Evolutionary conservation across 1,140 invertebrate species (phyloP).

Genomic region (Antheraea pernyi): DNA sequence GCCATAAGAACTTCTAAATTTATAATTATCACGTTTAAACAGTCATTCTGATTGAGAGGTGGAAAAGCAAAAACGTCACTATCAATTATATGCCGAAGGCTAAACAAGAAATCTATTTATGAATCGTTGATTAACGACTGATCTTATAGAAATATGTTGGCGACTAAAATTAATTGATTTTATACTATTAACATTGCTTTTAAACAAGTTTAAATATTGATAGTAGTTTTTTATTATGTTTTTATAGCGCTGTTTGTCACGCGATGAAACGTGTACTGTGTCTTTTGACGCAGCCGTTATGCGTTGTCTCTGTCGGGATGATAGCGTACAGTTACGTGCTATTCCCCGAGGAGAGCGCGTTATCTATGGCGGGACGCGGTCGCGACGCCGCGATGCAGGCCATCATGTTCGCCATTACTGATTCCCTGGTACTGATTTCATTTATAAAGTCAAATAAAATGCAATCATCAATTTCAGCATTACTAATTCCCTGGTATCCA

Average conservation of each 20-base stretch:
- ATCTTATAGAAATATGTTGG: no score
- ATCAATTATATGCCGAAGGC: no score
- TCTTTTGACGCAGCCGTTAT: conserved; percentile 86
- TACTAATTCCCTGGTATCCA: conserved; percentile 86
- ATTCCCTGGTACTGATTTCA: conserved; percentile 82
- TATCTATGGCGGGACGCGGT: conserved; percentile 75
- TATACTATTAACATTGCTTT: no score
- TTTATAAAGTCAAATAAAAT: no score
- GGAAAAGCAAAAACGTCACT: no score
- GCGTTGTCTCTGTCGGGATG: conserved; percentile 81
- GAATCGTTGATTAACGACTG: no score
- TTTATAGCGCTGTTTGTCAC: conserved; percentile 56
- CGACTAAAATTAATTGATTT: no score
- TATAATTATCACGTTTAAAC: no score
- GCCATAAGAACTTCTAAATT: no score
- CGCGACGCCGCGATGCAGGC: conserved; percentile 86
- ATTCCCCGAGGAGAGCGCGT: conserved; percentile 81
- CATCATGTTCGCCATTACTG: conserved; percentile 88
- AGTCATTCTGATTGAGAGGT: no score
- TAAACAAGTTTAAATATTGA: no score
- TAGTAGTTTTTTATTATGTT: conserved; percentile 7
- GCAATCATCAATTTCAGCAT: conserved; percentile 89
- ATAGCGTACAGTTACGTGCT: conserved; percentile 80
- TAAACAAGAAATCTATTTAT: no score
- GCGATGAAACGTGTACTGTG: conserved; percentile 77